Evolutionary conservation across 2,888 invertebrate species (phyloP).

Genomic region (Brachyptera risi): DNA sequence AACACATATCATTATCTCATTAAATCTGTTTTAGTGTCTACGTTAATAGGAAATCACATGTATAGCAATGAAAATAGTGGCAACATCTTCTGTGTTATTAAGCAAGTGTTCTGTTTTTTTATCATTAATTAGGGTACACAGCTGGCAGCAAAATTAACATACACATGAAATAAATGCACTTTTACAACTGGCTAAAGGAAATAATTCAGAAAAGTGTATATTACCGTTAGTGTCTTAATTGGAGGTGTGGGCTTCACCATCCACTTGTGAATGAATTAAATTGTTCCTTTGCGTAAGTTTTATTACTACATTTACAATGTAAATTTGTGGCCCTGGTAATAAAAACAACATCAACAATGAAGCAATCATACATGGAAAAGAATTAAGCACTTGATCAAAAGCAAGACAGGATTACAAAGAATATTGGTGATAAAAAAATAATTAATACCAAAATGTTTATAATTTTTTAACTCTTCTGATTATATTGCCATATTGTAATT

Average conservation of each 20-base stretch:
- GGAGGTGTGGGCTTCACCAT: background rate
- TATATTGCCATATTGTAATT: conserved; percentile 25
- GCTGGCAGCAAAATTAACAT: no score
- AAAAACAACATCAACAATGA: conserved; percentile 4
- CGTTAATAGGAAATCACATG: background rate
- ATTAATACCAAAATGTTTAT: conserved; percentile 22
- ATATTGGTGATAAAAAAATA: conserved; percentile 18
- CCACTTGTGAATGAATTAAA: background rate
- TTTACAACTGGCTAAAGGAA: no score
- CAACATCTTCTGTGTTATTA: no score
- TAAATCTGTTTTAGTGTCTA: background rate
- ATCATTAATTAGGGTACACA: no score
- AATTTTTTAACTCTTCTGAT: conserved; percentile 25
- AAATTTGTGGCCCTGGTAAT: background rate
- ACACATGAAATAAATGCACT: no score
- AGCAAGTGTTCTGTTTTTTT: no score
- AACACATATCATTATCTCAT: conserved; percentile 6
- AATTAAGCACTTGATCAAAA: conserved; percentile 28
- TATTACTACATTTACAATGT: background rate
- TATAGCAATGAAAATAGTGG: no score
- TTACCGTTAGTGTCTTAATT: conserved; percentile 4
- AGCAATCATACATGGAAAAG: conserved; percentile 21
- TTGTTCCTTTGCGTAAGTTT: background rate
- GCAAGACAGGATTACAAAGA: conserved; percentile 22
- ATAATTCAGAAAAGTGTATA: background rate